phyloP scores from a whole-genome alignment of 2,888 invertebrate genomes.

The Tenthredo scrophulariae region DNA sequence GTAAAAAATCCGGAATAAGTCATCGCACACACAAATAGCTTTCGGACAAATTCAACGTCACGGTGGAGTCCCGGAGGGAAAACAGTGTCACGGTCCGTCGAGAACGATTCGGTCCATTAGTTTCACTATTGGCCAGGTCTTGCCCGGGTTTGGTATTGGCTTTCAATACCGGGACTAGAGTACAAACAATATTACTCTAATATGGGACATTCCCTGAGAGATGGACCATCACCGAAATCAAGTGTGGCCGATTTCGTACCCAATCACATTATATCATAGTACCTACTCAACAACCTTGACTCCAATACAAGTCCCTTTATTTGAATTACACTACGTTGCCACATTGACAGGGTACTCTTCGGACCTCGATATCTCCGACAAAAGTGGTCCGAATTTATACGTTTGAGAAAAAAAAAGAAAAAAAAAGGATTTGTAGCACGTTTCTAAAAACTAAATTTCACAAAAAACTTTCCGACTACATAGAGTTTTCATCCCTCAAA shows the following conservation, averaged over 20 bases:
- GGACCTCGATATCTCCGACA: neutral
- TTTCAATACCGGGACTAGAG: constrained; percentile 41
- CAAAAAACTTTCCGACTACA: too few relatives aligned
- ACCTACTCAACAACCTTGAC: neutral
- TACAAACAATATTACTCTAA: constrained; percentile 44
- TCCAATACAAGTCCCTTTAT: neutral
- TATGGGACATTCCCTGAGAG: neutral
- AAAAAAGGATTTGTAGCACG: too few relatives aligned
- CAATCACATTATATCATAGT: neutral
- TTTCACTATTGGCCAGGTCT: constrained; percentile 51
- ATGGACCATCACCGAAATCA: constrained; percentile 1
- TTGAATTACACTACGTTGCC: neutral
- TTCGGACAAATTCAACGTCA: neutral
- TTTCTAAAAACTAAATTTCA: too few relatives aligned
- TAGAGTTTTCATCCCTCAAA: too few relatives aligned
- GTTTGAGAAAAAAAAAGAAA: neutral
- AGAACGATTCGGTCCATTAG: constrained; percentile 52
- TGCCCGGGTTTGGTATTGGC: constrained; percentile 47
- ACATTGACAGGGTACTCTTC: neutral
- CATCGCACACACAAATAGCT: constrained; percentile 20
- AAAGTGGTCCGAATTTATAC: neutral
- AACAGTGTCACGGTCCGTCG: constrained; percentile 37
- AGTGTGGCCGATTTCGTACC: constrained; percentile 3
- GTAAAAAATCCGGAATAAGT: neutral
- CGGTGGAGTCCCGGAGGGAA: neutral